Evolutionary conservation across 1,140 invertebrate genomes (phyloP).

Genomic region (Probaryconus sp.): DNA sequence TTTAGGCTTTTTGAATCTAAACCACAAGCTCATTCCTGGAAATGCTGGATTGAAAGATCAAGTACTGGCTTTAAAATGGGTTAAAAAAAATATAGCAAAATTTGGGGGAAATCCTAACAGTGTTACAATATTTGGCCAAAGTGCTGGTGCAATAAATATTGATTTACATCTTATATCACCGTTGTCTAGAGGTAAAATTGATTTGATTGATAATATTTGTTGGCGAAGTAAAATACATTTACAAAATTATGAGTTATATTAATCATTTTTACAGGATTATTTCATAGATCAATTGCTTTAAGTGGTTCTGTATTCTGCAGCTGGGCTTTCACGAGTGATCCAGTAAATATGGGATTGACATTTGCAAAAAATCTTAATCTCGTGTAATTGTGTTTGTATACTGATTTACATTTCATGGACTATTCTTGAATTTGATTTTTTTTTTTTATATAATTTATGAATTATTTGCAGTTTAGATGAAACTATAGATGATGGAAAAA

Average conservation of each 20-base stretch:
- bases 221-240: too few species aligned
- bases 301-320: conserved; percentile 36
- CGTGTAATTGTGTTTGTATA: too few species aligned
- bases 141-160: conserved; percentile 73
- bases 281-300: conserved; percentile 34
- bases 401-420: too few species aligned
- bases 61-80: conserved; percentile 74
- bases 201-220: neutral
- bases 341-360: conserved; percentile 6
- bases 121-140: conserved; percentile 78
- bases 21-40: conserved; percentile 58
- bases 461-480: too few species aligned
- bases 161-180: conserved; percentile 65
- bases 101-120: conserved; percentile 77
- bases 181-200: conserved; percentile 35
- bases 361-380: conserved; percentile 1
- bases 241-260: too few species aligned
- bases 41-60: conserved; percentile 79
- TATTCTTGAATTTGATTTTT: too few species aligned
- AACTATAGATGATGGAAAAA: too few species aligned
- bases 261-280: conserved; percentile 13
- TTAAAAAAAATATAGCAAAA: conserved; percentile 74
- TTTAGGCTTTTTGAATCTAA: conserved; percentile 36
- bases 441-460: too few species aligned
- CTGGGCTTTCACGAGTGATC: conserved; percentile 23